Base-by-base conservation (phyloP, 2,888 invertebrate genomes). In the Drepana falcataria region DNA sequence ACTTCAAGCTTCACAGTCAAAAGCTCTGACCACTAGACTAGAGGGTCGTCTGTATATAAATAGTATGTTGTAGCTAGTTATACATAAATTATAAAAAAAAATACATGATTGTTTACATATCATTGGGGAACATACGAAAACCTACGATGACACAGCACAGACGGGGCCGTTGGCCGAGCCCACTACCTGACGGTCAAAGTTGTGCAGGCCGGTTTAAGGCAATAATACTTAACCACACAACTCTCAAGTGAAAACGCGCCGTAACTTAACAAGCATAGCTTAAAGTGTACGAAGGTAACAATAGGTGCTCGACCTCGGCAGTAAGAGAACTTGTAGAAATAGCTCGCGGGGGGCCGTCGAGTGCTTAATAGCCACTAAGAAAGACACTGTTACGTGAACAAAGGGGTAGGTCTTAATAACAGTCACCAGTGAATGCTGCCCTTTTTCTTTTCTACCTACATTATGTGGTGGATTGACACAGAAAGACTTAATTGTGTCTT, bases 361-460 rank as follows among this genome's bases (percentile, higher is more conserved):
- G 80, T 64, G 71, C 73, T 65, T 81, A 82, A 82, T 80, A 72
- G 71, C 73, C 69, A 73, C 75, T 74, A 63, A 57, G 58, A 65
- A 65, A 68, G 71, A 72, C 70, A 71, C 71, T 71, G 66, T 69
- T 67, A 65, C 62, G 54, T 41, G 64, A 63, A 71, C 66, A 71
- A 73, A 71, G 66, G 59, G 57, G 57, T 48, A 58, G 61, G 60
- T 41, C 47, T 59, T 44, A 60, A 62, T 55, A 60, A 51, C 34
- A 40, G 40, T 40, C 37, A 49, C 5, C 37, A 3, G 40, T 33
- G 51, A 33, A 64, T 57, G 59, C 52, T 60, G 61, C 56, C 48
- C 51, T 57, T 64, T 57, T 55, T 56, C 57, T 59, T 63, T 64
- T 57, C 55, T 61, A 33, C 56, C 48, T 37, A 9, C 44, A 49